Evolutionary conservation across 2,888 invertebrate species (phyloP).

Genomic region (Tigriopus californicus): DNA sequence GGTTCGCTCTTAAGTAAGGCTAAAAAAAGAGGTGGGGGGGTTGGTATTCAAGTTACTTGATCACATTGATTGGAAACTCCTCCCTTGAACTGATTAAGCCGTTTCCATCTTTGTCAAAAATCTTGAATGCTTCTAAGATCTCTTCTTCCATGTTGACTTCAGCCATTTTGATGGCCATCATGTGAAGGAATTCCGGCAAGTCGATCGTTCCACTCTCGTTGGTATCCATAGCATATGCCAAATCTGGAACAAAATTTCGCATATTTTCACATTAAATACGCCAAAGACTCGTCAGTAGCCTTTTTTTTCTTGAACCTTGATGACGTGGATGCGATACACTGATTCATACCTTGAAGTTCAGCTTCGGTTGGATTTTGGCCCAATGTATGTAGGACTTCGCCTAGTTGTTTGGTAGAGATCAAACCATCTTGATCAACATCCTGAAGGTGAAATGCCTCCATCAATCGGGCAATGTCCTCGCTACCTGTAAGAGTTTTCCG

Average conservation of each 20-base stretch:
- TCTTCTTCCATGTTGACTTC: conserved; percentile 7
- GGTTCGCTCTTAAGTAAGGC: no score
- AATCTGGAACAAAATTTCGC: no score
- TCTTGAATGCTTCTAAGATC: conserved; percentile 9
- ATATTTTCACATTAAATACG: no score
- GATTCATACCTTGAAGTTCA: conserved; percentile 4
- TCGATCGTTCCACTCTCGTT: conserved; percentile 6
- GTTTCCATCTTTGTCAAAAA: conserved; percentile 14
- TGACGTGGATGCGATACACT: no score
- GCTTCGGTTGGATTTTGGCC: conserved; percentile 13
- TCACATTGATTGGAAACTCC: no score
- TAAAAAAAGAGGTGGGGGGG: no score
- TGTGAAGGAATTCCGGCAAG: conserved; percentile 11
- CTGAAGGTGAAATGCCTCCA: background rate
- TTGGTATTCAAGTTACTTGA: no score
- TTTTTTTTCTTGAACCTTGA: no score
- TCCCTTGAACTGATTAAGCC: background rate
- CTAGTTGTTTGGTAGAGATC: background rate
- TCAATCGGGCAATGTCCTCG: conserved; percentile 2
- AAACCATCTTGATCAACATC: conserved; percentile 7
- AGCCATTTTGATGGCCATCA: conserved; percentile 5
- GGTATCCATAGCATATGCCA: conserved; percentile 8
- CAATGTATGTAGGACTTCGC: conserved; percentile 1
- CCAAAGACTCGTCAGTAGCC: no score
- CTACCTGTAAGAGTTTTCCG: background rate